Conservation (phyloP, 1,140 invertebrate species). For the Nebria ingens region DNA sequence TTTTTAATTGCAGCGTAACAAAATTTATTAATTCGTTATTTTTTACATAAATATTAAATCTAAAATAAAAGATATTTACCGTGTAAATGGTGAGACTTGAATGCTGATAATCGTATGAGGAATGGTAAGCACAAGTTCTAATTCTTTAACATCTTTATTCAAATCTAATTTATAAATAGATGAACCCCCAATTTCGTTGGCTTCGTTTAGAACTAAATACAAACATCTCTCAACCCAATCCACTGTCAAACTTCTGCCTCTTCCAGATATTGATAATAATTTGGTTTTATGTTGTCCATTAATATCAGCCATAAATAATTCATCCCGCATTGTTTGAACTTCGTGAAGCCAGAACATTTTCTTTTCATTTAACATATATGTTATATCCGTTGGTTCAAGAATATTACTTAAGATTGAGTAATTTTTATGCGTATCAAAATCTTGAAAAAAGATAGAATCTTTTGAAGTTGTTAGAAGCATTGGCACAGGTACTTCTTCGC, state of each 20-base stretch:
- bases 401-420: conserved; percentile 45
- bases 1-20: conserved; percentile 9
- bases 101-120: conserved; percentile 47
- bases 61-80: conserved; percentile 35
- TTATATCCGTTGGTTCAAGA: conserved; percentile 50
- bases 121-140: conserved; percentile 38
- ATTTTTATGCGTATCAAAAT: conserved; percentile 55
- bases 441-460: conserved; percentile 59
- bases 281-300: conserved; percentile 42
- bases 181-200: conserved; percentile 32
- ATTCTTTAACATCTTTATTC: conserved; percentile 37
- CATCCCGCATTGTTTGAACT: too few relatives aligned
- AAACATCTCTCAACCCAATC: conserved; percentile 79
- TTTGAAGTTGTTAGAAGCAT: conserved; percentile 60
- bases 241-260: conserved; percentile 55
- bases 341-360: conserved; percentile 77
- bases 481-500: conserved; percentile 62
- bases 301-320: conserved; percentile 56
- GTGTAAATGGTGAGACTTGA: conserved; percentile 58
- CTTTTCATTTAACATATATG: conserved; percentile 53
- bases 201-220: conserved; percentile 63
- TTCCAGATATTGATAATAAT: conserved; percentile 54
- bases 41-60: conserved; percentile 9
- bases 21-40: conserved; percentile 11
- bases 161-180: conserved; percentile 47